phyloP scores from a whole-genome alignment of 2,113 vertebrate species.

The Crotalus tigris region DNA sequence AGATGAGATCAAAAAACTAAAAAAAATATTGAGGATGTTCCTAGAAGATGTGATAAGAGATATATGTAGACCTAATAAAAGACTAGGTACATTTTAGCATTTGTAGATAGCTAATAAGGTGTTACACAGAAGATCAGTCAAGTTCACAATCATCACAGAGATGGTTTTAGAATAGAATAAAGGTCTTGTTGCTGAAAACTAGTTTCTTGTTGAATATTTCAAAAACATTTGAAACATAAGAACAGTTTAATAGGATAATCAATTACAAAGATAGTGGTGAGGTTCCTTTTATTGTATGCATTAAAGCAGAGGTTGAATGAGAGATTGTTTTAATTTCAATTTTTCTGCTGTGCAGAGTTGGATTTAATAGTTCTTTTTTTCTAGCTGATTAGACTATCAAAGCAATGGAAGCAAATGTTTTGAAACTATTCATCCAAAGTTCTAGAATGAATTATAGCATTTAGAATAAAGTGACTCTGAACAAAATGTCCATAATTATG shows the following conservation, averaged over 20 bases:
- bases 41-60: background rate
- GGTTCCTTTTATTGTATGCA: background rate
- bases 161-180: background rate
- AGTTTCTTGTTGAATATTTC: background rate
- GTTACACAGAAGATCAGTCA: background rate
- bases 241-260: background rate
- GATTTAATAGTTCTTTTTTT: background rate
- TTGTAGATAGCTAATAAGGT: background rate
- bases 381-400: background rate
- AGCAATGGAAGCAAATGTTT: background rate
- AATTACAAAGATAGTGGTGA: background rate
- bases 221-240: background rate
- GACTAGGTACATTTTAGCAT: background rate
- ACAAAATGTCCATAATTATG: background rate
- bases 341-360: background rate
- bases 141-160: background rate
- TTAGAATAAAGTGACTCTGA: background rate
- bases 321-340: background rate
- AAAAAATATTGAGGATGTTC: background rate
- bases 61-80: background rate
- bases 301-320: background rate
- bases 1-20: background rate
- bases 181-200: background rate
- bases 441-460: background rate
- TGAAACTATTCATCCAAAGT: background rate